Conservation (phyloP, 2,888 invertebrate species). For the Phyllotreta cruciferae region DNA sequence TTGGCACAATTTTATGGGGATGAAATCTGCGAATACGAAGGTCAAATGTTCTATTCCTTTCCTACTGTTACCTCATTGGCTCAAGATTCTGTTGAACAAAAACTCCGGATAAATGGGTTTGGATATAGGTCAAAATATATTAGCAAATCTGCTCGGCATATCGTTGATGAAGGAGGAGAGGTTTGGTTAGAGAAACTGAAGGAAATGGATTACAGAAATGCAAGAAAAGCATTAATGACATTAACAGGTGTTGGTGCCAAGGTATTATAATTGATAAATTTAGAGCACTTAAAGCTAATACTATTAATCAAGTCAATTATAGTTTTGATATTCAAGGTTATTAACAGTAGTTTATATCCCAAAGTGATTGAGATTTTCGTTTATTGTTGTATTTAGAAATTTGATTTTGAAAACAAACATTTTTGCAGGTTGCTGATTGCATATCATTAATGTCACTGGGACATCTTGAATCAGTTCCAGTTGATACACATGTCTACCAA, state of each 20-base stretch:
- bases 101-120: slow-evolving; percentile 77
- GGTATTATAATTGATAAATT: slow-evolving; percentile 61
- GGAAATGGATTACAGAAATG: slow-evolving; percentile 72
- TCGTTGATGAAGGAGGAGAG: slow-evolving; percentile 72
- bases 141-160: slow-evolving; percentile 69
- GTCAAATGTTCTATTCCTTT: slow-evolving; percentile 75
- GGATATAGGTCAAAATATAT: slow-evolving; percentile 92
- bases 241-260: slow-evolving; percentile 93
- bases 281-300: neutral
- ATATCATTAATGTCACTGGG: slow-evolving; percentile 95
- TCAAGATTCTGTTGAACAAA: slow-evolving; percentile 69
- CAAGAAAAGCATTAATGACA: slow-evolving; percentile 75
- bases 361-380: no score
- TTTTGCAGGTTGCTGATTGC: slow-evolving; percentile 91
- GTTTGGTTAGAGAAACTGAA: slow-evolving; percentile 77
- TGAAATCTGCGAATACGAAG: slow-evolving; percentile 73
- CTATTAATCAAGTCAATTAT: neutral
- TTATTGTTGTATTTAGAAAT: neutral
- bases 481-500: slow-evolving; percentile 96
- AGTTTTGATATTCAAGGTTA: neutral
- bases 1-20: slow-evolving; percentile 83
- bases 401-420: no score
- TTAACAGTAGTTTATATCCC: no score
- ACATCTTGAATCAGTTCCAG: slow-evolving; percentile 87
- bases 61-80: slow-evolving; percentile 75